These are phyloP conservation scores for Phoeniculus purpureus DNA, from an alignment of 2,797 vertebrate species.

Conservation along the genomic window DNA sequence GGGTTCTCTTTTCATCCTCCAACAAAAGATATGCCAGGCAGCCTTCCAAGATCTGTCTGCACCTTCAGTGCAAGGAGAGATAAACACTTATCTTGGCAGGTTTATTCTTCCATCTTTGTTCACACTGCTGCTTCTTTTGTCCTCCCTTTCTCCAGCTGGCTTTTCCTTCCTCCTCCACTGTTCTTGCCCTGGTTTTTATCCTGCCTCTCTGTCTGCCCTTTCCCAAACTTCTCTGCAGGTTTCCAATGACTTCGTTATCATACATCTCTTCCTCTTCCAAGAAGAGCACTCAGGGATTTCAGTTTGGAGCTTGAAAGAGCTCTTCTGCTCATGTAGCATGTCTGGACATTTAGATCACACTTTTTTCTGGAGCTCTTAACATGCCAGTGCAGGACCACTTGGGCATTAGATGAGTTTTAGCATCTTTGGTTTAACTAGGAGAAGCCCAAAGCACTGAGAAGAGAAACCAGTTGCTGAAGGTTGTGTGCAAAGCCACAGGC, in stretches of 20 bases:
- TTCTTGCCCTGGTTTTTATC: not conserved
- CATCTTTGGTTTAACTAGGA: not conserved
- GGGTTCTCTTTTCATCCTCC: not conserved
- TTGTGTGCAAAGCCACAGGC: not conserved
- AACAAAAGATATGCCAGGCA: constrained; percentile 23
- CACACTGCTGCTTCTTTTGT: not conserved
- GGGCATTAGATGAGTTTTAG: not conserved
- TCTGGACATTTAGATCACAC: not conserved
- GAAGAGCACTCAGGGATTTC: not conserved
- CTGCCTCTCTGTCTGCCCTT: not conserved
- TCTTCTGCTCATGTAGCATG: rapidly evolving
- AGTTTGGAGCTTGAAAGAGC: not conserved
- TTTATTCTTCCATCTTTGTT: constrained; percentile 12
- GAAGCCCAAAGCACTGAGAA: not conserved
- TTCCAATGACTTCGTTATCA: not conserved
- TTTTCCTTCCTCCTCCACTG: constrained; percentile 6
- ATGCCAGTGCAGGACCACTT: not conserved
- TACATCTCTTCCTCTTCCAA: not conserved
- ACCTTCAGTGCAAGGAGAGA: not conserved
- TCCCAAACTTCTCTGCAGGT: constrained; percentile 16
- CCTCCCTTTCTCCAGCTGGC: not conserved
- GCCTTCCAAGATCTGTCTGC: constrained; percentile 11
- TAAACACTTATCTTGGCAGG: not conserved
- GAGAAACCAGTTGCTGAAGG: not conserved
- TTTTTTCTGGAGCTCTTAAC: not conserved